Percentiles rank a stretch among this genome's conserved stretches.
These are phyloP conservation scores for Corapipo altera DNA, from an alignment of 2,113 vertebrate genomes.

Conservation along the genomic window DNA sequence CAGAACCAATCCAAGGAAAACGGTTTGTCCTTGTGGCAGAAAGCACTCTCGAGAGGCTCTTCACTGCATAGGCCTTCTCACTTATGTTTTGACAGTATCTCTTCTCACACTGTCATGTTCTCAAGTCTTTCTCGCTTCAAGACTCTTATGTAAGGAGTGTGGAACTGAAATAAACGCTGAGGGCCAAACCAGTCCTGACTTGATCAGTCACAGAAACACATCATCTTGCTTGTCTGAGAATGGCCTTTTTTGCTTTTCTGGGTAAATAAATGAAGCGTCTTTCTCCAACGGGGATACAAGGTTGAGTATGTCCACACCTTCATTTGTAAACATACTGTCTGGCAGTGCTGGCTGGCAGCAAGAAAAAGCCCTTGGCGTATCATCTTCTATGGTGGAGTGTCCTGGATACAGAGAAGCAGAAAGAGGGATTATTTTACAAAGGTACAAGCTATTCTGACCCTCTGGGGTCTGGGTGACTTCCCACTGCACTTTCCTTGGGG, in stretches of 20 bases:
- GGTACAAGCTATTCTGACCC: not conserved
- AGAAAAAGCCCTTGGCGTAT: not conserved
- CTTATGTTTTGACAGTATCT: constrained; percentile 29
- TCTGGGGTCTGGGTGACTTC: not conserved
- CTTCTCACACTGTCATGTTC: constrained; percentile 24
- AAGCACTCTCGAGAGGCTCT: not conserved
- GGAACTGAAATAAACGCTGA: not conserved
- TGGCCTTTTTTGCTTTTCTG: not conserved
- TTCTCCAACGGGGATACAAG: not conserved
- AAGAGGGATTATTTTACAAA: not conserved
- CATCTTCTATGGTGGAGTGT: not conserved
- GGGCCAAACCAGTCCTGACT: not conserved
- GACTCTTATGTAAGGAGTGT: constrained; percentile 10
- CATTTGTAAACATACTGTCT: not conserved
- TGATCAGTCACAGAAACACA: not conserved
- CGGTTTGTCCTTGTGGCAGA: not conserved
- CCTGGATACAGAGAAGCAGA: not conserved
- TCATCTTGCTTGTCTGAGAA: not conserved
- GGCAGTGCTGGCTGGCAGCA: not conserved
- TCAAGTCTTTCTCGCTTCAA: not conserved
- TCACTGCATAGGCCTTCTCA: not conserved
- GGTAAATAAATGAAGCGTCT: not conserved
- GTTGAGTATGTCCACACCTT: not conserved
- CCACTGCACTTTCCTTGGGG: not conserved
- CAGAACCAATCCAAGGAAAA: not conserved